A percentile compares a stretch with the other conserved stretches of the same genome.
Evolutionary conservation across 2,888 invertebrate species (phyloP).

Genomic region (Odontocolon sp.): DNA sequence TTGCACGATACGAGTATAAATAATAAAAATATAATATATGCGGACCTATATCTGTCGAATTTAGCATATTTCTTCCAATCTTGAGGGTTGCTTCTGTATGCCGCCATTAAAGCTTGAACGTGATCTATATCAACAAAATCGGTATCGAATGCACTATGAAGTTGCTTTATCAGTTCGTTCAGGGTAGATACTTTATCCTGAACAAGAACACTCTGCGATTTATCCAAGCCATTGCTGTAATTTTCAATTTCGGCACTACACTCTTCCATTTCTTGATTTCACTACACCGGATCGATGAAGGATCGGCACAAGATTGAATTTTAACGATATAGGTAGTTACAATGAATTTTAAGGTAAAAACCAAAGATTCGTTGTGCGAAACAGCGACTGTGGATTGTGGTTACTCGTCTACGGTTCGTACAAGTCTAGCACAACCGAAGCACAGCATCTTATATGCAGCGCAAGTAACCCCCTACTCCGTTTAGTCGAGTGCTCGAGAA

Average conservation of each 20-base stretch:
- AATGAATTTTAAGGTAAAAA: slow-evolving; percentile 4
- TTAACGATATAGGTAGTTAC: neutral
- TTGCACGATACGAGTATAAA: neutral
- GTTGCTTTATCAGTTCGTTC: slow-evolving; percentile 85
- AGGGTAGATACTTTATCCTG: slow-evolving; percentile 78
- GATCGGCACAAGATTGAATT: too few species aligned
- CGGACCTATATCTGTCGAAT: slow-evolving; percentile 93
- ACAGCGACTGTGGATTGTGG: slow-evolving; percentile 35
- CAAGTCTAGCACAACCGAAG: slow-evolving; percentile 68
- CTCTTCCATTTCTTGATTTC: slow-evolving; percentile 70
- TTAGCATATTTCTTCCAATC: slow-evolving; percentile 98
- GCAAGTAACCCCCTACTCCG: slow-evolving; percentile 55
- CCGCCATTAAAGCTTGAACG: slow-evolving; percentile 89
- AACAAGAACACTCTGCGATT: slow-evolving; percentile 15
- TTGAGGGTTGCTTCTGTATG: slow-evolving; percentile 92
- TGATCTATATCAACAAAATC: slow-evolving; percentile 95
- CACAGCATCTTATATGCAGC: slow-evolving; percentile 70
- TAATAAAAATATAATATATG: slow-evolving; percentile 3
- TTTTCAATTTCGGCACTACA: slow-evolving; percentile 49
- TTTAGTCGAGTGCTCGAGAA: slow-evolving; percentile 45
- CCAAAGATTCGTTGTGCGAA: neutral
- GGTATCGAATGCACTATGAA: slow-evolving; percentile 89
- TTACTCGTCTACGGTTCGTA: slow-evolving; percentile 66
- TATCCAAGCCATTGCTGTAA: slow-evolving; percentile 36
- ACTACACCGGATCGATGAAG: too few species aligned